Percentiles rank a stretch among this genome's conserved stretches.
These are phyloP conservation scores for Gambusia holbrooki DNA, from an alignment of 2,113 vertebrate genomes.

Conservation along the genomic window DNA sequence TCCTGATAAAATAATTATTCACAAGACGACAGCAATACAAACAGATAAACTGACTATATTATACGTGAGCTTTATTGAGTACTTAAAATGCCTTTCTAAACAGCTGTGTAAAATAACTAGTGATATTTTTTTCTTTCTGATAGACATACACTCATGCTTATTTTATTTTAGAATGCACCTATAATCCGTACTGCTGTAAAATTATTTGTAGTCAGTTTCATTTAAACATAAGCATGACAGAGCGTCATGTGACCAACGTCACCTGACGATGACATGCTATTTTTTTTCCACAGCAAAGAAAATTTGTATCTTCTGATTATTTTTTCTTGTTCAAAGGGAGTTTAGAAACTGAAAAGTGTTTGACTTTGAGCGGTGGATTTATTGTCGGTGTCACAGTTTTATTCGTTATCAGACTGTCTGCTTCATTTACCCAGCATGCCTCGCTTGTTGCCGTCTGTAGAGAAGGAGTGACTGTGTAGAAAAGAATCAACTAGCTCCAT, in stretches of 20 bases:
- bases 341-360: neutral
- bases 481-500: constrained; percentile 33
- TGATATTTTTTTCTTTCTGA: too few relatives aligned
- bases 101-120: too few relatives aligned
- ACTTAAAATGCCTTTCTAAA: too few relatives aligned
- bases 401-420: neutral
- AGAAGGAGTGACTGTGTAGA: constrained; percentile 71
- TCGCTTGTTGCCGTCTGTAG: constrained; percentile 62
- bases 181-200: too few relatives aligned
- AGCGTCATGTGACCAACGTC: constrained; percentile 50
- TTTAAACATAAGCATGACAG: neutral
- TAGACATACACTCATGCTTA: too few relatives aligned
- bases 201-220: too few relatives aligned
- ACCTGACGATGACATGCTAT: constrained; percentile 65
- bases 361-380: too few relatives aligned
- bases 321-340: neutral
- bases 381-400: neutral
- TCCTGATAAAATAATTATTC: too few relatives aligned
- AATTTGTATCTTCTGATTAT: neutral
- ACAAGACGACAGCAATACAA: too few relatives aligned
- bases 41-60: too few relatives aligned
- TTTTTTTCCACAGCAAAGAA: constrained; percentile 7
- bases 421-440: constrained; percentile 66
- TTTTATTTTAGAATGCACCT: too few relatives aligned
- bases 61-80: too few relatives aligned